Conservation (phyloP, 2,113 vertebrate genomes). For the Hypocryptadius cinnamomeus region DNA sequence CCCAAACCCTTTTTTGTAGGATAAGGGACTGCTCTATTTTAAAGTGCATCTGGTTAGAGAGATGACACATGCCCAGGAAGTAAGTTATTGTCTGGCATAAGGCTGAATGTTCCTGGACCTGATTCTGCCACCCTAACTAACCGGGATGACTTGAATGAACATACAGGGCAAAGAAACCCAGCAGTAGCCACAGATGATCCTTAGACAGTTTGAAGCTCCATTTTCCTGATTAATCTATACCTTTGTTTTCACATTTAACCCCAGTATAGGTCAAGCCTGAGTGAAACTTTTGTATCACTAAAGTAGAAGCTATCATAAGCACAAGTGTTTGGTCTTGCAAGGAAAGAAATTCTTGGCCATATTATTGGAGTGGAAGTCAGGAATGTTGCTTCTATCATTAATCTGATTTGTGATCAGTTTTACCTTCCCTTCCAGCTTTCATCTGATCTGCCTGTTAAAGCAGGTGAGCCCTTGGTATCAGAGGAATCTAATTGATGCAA, state of each 20-base stretch:
- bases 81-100: constrained; percentile 5
- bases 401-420: neutral
- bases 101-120: neutral
- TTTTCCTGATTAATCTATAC: neutral
- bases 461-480: rapidly evolving
- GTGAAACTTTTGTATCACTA: neutral
- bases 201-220: neutral
- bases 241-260: neutral
- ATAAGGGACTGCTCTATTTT: constrained; percentile 27
- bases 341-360: neutral
- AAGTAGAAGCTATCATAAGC: neutral
- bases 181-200: neutral
- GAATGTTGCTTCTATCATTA: neutral
- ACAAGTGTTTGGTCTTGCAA: neutral
- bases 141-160: neutral
- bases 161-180: neutral
- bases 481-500: neutral
- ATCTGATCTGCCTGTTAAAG: neutral
- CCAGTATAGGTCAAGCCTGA: neutral
- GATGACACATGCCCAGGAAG: constrained; percentile 25
- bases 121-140: neutral
- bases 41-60: constrained; percentile 25
- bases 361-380: neutral
- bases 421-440: neutral
- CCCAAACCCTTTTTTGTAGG: neutral